Evolutionary conservation across 64 coral and sea anemone genomes (phyloP), one percentile per base, ranked within the genome.

Genomic region (Montipora foliosa): DNA sequence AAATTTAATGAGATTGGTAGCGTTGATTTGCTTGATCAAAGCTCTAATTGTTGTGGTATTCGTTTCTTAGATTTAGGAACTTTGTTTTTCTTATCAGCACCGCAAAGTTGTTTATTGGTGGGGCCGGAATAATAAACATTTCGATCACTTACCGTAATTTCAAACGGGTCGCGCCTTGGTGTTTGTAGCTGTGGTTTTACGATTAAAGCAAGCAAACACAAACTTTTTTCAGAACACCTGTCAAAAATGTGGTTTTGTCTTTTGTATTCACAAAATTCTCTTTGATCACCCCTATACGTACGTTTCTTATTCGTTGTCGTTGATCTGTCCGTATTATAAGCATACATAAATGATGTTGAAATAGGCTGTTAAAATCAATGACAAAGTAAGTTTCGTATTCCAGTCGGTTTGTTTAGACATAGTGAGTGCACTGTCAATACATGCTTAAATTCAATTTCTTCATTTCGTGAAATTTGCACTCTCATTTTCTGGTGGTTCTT

Each of bases 1-100:
- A 29, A 29, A 29, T 29, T 29, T 29, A 29, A 29, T 29, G 25
- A 29, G 25, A 57, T 10, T 8, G 6, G 1, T 57, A 10, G 6
- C 53, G 10, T 57, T 57, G 53, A 8, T 57, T 57, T 57, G 10
- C 10, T 10, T 57, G 5, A 10, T 57, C 10, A 8, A 8, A 10
- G 53, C 10, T 67, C 46, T 69, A 17, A 84, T 84, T 68, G 46
- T 84, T 84, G 44, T n/a, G 81, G 59, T 48, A 21, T 84, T 49
- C 45, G 12, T 47, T 57, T 57, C 11, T 57, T 57, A 57, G 6
- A 11, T 57, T 6, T 8, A 8, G 53, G 53, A 1, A 8, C 11
- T 8, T 48, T 84, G 17, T 86, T 86, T 86, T 71, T 5, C 37
- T 86, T 45, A 71, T 86, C 8, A 49, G 21, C 68, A 86, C 67